Evolutionary conservation across 2,113 vertebrate species (phyloP).

Genomic region (Melierax canorus): DNA sequence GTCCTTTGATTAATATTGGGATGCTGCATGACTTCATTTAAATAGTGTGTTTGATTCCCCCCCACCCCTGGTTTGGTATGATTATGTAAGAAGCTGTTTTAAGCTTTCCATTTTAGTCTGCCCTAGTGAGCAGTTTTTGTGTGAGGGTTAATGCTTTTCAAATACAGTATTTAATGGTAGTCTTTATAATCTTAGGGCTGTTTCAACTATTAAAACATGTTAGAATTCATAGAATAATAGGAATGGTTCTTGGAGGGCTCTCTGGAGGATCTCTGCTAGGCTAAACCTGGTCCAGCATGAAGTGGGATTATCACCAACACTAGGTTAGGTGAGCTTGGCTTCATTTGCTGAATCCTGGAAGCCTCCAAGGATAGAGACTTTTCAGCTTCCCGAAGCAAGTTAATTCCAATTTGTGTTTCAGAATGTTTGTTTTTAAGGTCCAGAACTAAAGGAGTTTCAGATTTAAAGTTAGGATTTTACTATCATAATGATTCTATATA

Average conservation of each 20-base stretch:
- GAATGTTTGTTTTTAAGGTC: not conserved
- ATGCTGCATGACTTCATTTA: not conserved
- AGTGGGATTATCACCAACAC: not conserved
- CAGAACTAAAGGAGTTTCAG: not conserved
- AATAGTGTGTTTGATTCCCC: not conserved
- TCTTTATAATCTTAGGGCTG: not conserved
- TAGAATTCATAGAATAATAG: not conserved
- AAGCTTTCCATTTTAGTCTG: not conserved
- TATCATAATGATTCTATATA: accelerated
- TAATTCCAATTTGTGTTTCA: not conserved
- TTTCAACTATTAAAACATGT: not conserved
- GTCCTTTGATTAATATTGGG: not conserved
- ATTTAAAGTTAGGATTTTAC: not conserved
- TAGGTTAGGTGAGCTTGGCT: not conserved
- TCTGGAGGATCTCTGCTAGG: not conserved
- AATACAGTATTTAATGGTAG: not conserved
- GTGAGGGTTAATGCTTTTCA: not conserved
- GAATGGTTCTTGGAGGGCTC: not conserved
- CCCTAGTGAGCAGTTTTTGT: not conserved
- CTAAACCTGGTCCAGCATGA: not conserved
- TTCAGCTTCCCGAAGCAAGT: not conserved
- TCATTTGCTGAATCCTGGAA: not conserved
- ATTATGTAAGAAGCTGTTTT: not conserved
- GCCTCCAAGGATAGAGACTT: not conserved
- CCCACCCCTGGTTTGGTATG: not conserved